These are phyloP conservation scores for Tenebrosternarchus preto DNA, from an alignment of 2,113 vertebrate genomes.

Conservation along the genomic window DNA sequence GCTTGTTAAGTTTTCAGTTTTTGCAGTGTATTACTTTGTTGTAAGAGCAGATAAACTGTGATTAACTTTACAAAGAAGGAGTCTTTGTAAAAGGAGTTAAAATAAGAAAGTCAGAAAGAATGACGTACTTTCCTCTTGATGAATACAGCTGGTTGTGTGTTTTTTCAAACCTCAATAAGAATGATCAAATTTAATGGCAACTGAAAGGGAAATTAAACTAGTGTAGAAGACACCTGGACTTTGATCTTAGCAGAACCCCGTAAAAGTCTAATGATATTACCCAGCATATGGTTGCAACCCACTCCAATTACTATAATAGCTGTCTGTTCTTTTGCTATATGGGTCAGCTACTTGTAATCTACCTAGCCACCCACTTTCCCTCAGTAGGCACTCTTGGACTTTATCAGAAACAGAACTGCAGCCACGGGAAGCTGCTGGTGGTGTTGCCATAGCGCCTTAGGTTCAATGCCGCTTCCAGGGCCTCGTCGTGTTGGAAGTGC, in stretches of 20 bases:
- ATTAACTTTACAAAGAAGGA: background rate
- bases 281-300: constrained; percentile 58
- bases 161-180: background rate
- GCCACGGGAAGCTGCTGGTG: background rate
- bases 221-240: constrained; percentile 59
- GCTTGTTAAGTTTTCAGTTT: background rate
- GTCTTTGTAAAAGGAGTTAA: background rate
- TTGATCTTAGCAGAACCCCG: constrained; percentile 65
- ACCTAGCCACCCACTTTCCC: background rate
- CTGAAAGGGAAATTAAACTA: background rate
- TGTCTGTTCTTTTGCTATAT: background rate
- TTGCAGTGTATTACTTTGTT: background rate
- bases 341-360: constrained; percentile 33
- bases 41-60: background rate
- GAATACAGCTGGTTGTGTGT: background rate
- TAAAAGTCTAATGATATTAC: constrained; percentile 70
- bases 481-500: background rate
- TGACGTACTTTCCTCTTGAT: background rate
- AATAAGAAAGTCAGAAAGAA: background rate
- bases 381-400: background rate
- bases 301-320: constrained; percentile 55
- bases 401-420: background rate
- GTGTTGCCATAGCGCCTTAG: no score
- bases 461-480: no score
- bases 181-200: background rate